These are phyloP conservation scores for Encarsia formosa DNA, from an alignment of 2,888 invertebrate genomes.

Conservation along the genomic window DNA sequence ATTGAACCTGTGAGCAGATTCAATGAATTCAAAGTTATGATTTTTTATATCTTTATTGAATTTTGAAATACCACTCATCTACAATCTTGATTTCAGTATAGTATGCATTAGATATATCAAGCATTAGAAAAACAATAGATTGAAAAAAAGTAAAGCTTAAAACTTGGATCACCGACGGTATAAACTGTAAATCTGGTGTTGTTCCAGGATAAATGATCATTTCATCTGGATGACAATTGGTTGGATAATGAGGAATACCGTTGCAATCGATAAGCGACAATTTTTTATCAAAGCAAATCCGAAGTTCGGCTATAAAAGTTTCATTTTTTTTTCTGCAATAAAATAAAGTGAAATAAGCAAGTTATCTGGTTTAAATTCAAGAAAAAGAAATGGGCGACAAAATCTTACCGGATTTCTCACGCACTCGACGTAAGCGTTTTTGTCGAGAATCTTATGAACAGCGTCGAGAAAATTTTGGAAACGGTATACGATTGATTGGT, in stretches of 20 bases:
- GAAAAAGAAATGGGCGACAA: background rate
- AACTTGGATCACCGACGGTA: background rate
- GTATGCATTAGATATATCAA: too few relatives aligned
- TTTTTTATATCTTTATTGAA: too few relatives aligned
- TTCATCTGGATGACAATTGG: conserved; percentile 59
- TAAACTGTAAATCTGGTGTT: conserved; percentile 42
- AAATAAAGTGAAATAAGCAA: background rate
- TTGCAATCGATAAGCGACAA: conserved; percentile 65
- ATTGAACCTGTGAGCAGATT: too few relatives aligned
- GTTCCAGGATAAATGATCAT: conserved; percentile 58
- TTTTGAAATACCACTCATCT: too few relatives aligned
- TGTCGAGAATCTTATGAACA: conserved; percentile 56
- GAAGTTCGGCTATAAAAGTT: conserved; percentile 65
- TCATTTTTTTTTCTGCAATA: conserved; percentile 53
- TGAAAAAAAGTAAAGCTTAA: too few relatives aligned
- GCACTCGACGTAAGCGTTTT: conserved; percentile 64
- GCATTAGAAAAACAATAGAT: too few relatives aligned
- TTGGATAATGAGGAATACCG: conserved; percentile 56
- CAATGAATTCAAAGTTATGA: too few relatives aligned
- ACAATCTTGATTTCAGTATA: too few relatives aligned
- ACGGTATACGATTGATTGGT: conserved; percentile 50
- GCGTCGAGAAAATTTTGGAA: conserved; percentile 53
- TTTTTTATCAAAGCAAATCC: conserved; percentile 69
- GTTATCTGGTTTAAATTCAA: background rate
- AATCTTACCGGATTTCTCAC: conserved; percentile 53